A percentile compares a stretch with the other conserved stretches of the same genome.
phyloP scores from a whole-genome alignment of 2,113 vertebrate species.

The Lonchura striata region DNA sequence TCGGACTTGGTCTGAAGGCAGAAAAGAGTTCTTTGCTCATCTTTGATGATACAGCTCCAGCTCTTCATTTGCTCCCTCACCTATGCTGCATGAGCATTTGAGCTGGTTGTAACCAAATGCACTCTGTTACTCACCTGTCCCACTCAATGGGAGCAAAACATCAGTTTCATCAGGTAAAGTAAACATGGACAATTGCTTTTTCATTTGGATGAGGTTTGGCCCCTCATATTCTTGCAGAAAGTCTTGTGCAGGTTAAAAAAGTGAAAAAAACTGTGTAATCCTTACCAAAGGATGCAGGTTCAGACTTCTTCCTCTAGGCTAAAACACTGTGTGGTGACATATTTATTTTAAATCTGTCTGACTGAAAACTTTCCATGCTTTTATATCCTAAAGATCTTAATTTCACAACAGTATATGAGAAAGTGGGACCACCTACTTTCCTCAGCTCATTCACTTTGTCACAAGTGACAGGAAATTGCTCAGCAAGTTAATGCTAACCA shows the following conservation, averaged over 20 bases:
- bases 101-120: not conserved
- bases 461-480: constrained; percentile 48
- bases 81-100: not conserved
- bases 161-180: not conserved
- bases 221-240: not conserved
- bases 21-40: not conserved
- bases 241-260: not conserved
- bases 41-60: not conserved
- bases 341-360: not conserved
- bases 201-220: not conserved
- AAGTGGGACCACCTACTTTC: constrained; percentile 4
- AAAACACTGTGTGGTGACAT: not conserved
- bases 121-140: not conserved
- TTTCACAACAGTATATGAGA: not conserved
- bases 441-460: not conserved
- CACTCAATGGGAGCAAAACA: not conserved
- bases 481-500: constrained; percentile 8
- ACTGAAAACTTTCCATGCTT: not conserved
- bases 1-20: constrained; percentile 89
- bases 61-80: not conserved
- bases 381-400: not conserved
- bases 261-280: not conserved
- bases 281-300: not conserved
- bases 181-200: not conserved
- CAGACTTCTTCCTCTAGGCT: not conserved